Evolutionary conservation across 2,888 invertebrate genomes (phyloP).

Genomic region (Sialis lutaria): DNA sequence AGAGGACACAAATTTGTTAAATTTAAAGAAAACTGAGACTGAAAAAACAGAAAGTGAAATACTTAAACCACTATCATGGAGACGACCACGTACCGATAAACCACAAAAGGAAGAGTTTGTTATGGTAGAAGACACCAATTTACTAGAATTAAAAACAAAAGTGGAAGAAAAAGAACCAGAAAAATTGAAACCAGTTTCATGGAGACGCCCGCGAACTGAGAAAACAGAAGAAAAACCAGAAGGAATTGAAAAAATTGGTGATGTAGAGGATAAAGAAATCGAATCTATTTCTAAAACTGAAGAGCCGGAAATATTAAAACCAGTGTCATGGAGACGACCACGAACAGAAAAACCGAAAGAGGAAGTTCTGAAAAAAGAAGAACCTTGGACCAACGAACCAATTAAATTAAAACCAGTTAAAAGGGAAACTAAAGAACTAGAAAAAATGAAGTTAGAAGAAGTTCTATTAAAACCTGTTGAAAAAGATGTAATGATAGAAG

Average conservation of each 20-base stretch:
- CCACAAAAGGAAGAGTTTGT: constrained; percentile 1
- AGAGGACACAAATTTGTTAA: constrained; percentile 6
- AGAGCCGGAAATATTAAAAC: no score
- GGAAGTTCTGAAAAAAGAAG: constrained; percentile 9
- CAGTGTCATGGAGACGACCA: constrained; percentile 9
- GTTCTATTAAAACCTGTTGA: constrained; percentile 31
- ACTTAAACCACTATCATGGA: constrained; percentile 10
- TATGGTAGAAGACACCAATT: background rate
- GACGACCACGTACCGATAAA: constrained; percentile 16
- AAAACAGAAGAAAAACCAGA: constrained; percentile 5
- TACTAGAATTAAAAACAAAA: constrained; percentile 18
- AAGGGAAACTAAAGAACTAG: constrained; percentile 28
- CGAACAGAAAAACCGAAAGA: constrained; percentile 4
- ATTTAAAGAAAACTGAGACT: constrained; percentile 6
- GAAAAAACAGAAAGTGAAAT: constrained; percentile 7
- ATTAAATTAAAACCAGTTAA: constrained; percentile 28
- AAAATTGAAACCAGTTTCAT: constrained; percentile 22
- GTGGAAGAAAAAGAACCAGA: constrained; percentile 26
- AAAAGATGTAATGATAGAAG: constrained; percentile 20
- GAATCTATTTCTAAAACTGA: no score
- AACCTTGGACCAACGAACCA: constrained; percentile 45
- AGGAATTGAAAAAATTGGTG: background rate
- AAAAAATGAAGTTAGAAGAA: constrained; percentile 29
- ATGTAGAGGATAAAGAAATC: background rate
- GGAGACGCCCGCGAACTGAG: constrained; percentile 13